Evolutionary conservation across 1,140 invertebrate genomes (phyloP).

Genomic region (Conus ventricosus): DNA sequence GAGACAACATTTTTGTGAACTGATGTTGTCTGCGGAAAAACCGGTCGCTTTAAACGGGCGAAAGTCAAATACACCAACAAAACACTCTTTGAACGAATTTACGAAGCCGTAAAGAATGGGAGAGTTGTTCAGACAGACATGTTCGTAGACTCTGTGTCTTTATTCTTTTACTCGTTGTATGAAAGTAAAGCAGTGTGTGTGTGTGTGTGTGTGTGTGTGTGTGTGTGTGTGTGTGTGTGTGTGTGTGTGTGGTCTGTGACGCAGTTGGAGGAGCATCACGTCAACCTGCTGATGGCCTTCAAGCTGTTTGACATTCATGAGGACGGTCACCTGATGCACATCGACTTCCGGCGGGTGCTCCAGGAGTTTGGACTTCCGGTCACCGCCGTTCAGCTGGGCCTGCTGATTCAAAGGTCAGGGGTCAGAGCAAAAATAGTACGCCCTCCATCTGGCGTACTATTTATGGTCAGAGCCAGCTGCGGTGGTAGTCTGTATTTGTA

Average conservation of each 20-base stretch:
- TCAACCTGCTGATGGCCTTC: conserved; percentile 61
- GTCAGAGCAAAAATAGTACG: too few species aligned
- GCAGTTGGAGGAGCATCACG: conserved; percentile 69
- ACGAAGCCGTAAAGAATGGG: too few species aligned
- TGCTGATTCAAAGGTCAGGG: conserved; percentile 56
- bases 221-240: conserved; percentile 5
- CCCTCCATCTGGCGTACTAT: too few species aligned
- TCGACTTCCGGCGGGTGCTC: conserved; percentile 67
- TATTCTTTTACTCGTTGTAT: not conserved
- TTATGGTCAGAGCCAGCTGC: too few species aligned
- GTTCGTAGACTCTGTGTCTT: too few species aligned
- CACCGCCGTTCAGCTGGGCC: conserved; percentile 56
- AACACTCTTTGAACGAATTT: too few species aligned
- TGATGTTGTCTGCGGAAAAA: too few species aligned
- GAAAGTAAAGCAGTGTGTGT: not conserved
- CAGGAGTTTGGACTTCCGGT: conserved; percentile 66
- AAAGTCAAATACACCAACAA: too few species aligned
- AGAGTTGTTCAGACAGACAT: too few species aligned
- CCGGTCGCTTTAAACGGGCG: too few species aligned
- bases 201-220: not conserved
- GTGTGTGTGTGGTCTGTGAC: not conserved
- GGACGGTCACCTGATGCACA: conserved; percentile 61
- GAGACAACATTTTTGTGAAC: too few species aligned
- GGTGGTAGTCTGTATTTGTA: too few species aligned
- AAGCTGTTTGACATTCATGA: conserved; percentile 65